These are phyloP conservation scores for Carassius carassius DNA, from an alignment of 2,113 vertebrate species.

Conservation along the genomic window DNA sequence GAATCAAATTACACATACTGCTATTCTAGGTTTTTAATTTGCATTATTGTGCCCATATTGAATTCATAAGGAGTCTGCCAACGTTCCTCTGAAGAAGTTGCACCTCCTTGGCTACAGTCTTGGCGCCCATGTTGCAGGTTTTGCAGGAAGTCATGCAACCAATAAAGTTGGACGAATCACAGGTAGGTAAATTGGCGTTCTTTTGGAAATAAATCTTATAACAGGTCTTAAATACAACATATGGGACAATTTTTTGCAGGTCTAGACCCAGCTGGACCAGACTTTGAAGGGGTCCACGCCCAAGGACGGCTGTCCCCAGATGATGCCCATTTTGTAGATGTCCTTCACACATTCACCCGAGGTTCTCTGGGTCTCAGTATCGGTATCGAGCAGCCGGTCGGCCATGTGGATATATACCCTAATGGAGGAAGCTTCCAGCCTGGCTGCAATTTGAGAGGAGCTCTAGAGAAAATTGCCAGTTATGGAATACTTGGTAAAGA, in stretches of 20 bases:
- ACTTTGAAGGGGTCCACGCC: conserved; percentile 89
- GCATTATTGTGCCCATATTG: background rate
- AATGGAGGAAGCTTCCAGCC: conserved; percentile 93
- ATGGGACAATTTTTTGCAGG: conserved; percentile 70
- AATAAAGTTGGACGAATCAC: conserved; percentile 95
- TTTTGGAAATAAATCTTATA: background rate
- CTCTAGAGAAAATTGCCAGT: conserved; percentile 73
- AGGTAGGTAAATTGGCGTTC: conserved; percentile 64
- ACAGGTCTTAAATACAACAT: background rate
- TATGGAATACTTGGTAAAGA: conserved; percentile 73
- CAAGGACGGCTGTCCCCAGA: conserved; percentile 88
- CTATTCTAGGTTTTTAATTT: background rate
- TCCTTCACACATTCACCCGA: conserved; percentile 89
- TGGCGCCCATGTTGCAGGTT: conserved; percentile 91
- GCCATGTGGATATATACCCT: conserved; percentile 94
- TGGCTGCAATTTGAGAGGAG: conserved; percentile 83
- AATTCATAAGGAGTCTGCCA: conserved; percentile 77
- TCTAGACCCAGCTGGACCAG: conserved; percentile 92
- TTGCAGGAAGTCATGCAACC: conserved; percentile 86
- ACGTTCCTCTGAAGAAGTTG: conserved; percentile 85
- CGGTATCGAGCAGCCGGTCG: conserved; percentile 92
- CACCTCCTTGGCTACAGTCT: conserved; percentile 96
- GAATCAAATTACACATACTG: background rate
- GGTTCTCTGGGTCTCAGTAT: conserved; percentile 89
- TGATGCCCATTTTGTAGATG: conserved; percentile 92